A percentile compares a stretch with the other conserved stretches of the same genome.
phyloP scores from a whole-genome alignment of 2,113 vertebrate species.

The Telmatochromis sp. region DNA sequence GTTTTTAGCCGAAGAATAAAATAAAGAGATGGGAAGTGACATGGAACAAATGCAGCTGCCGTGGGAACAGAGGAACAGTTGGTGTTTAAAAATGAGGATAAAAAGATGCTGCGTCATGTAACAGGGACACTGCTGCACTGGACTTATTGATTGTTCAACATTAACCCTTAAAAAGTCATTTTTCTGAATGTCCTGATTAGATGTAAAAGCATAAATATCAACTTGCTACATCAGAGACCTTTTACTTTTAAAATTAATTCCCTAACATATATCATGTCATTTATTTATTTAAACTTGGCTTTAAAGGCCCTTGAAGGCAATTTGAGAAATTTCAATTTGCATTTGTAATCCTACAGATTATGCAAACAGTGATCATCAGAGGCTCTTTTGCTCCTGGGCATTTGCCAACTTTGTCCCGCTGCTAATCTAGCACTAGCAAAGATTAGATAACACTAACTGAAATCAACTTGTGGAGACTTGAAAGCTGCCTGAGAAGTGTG shows the following conservation, averaged over 20 bases:
- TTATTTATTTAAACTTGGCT: neutral
- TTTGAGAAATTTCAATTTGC: neutral
- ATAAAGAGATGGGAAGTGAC: neutral
- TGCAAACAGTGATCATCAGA: neutral
- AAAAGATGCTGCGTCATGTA: neutral
- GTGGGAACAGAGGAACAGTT: neutral
- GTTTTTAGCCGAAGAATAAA: neutral
- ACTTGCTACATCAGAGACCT: neutral
- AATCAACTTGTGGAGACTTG: neutral
- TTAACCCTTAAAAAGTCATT: neutral
- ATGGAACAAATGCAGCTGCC: no score
- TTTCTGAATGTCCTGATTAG: neutral
- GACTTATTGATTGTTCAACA: accelerated
- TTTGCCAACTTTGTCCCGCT: neutral
- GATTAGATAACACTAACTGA: neutral
- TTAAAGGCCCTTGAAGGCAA: neutral
- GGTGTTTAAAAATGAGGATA: neutral
- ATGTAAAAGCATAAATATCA: neutral
- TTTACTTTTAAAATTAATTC: neutral
- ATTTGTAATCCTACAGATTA: neutral
- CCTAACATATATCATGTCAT: accelerated
- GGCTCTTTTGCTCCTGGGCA: neutral
- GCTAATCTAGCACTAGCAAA: neutral
- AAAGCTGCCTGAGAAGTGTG: neutral
- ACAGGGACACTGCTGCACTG: neutral